phyloP scores from a whole-genome alignment of 2,113 vertebrate species.

The rabbit (Oryctolagus cuniculus) region mOryCun1.1 NC_091439.1:91452501-91453000 shows the following conservation, averaged over 20 bases:
- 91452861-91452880: not conserved
- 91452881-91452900: not conserved
- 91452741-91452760: not conserved
- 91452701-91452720: not conserved
- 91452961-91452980: too few species aligned
- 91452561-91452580: not conserved
- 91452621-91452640: too few species aligned
- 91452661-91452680: not conserved
- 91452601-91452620: not conserved
- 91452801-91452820: not conserved
- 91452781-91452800: not conserved
- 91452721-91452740: not conserved
- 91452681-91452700: not conserved
- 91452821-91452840: not conserved
- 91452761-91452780: not conserved
- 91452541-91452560: not conserved
- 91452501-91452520: not conserved
- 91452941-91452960: too few species aligned
- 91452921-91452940: too few species aligned
- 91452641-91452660: not conserved
- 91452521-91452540: not conserved
- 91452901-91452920: too few species aligned
- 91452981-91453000: too few species aligned
- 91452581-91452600: not conserved
- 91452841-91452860: not conserved